Base-by-base conservation (phyloP, 2,888 invertebrate genomes). In the Pachliopta kotzebuea region DNA sequence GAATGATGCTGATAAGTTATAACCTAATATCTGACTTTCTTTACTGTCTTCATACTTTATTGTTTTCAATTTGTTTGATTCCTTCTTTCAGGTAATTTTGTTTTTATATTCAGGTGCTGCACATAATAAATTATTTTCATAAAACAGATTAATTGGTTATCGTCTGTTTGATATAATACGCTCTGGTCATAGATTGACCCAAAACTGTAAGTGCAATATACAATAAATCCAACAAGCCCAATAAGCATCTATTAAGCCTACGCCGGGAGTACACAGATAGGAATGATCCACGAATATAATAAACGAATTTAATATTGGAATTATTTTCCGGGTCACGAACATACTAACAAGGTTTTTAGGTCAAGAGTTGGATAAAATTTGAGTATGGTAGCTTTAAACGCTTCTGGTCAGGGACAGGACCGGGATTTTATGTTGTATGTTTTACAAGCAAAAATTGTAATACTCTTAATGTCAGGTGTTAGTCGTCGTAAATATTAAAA, bases 281-380 rank as follows among this genome's bases (percentile, higher is more conserved):
- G 31, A 45, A 50, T 31, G 54, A 21, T 59, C 23, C 7, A 55
- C 31, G 49, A 50, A 60, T 59, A 42, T 58, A 63, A 63, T 58
- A 45, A 63, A 64, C 59, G 57, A 58, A 63, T 56, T 61, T 61
- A n/a, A 58, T 58, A 62, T 61, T 62, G 61, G 31, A 58, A 58
- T 62, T 65, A 60, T 62, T 58, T 65, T 61, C 53, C 61, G 58
- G 62, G 65, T 55, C 61, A 65, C 57, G 62, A 65, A 53, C 62
- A 62, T 62, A 65, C 56, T 72, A 77, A 77, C 74, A 81, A 76
- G 79, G 78, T 82, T 82, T 81, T 71, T 73, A 74, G 85, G 83
- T 84, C 85, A 83, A 84, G 82, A 77, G 77, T 73, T 65, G 65
- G 65, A 62, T 65, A 65, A 29, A 62, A 65, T 65, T 65, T 65